phyloP scores from a whole-genome alignment of 1,140 invertebrate species.

The Diploscapter pachys region DNA sequence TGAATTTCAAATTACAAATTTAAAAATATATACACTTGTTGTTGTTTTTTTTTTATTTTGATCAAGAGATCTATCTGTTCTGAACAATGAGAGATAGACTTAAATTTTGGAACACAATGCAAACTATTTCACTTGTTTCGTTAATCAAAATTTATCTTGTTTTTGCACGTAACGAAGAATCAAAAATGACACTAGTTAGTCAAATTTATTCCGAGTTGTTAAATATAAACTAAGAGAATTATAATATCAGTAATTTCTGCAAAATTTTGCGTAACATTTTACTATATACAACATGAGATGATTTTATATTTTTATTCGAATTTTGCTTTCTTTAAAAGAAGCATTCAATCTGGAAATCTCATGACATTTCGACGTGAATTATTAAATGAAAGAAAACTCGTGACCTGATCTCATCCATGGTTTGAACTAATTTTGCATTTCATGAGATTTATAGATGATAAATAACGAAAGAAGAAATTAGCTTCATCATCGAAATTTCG shows the following conservation, averaged over 20 bases:
- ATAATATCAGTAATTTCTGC: too few species aligned
- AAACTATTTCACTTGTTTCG: slow-evolving; percentile 2
- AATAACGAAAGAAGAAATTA: too few species aligned
- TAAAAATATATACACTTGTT: too few species aligned
- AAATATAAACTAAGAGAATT: too few species aligned
- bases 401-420: background rate
- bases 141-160: background rate
- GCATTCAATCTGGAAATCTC: background rate
- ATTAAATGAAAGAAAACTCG: slow-evolving; percentile 9
- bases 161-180: background rate
- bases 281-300: too few species aligned
- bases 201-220: too few species aligned
- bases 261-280: too few species aligned
- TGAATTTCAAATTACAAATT: background rate
- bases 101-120: slow-evolving; percentile 6
- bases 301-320: too few species aligned
- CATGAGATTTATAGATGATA: too few species aligned
- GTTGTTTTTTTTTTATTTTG: background rate
- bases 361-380: slow-evolving; percentile 13
- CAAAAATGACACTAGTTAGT: background rate
- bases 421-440: too few species aligned
- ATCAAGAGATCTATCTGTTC: background rate
- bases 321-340: too few species aligned
- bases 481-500: background rate
- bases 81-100: slow-evolving; percentile 8